Percentiles rank a stretch among this genome's conserved stretches.
phyloP scores from a whole-genome alignment of 2,113 vertebrate genomes.

The Pimephales promelas region DNA sequence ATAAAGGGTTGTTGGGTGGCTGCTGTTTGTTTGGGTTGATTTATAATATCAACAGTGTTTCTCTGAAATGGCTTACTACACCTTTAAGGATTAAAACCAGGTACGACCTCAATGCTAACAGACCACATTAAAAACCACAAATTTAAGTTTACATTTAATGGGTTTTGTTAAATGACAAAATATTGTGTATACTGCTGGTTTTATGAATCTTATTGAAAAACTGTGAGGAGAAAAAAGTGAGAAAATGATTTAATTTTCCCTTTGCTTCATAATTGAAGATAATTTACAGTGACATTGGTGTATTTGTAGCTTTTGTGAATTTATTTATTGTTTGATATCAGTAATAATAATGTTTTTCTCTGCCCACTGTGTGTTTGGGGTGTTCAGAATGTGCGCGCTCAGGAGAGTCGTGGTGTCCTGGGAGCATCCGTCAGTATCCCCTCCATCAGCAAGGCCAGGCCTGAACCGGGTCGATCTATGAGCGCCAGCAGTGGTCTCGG shows the following conservation, averaged over 20 bases:
- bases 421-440: constrained; percentile 97
- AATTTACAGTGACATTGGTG: background rate
- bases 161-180: background rate
- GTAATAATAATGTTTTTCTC: constrained; percentile 14
- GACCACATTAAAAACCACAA: background rate
- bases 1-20: too few relatives aligned
- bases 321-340: background rate
- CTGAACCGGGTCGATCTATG: constrained; percentile 94
- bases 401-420: constrained; percentile 91
- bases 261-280: background rate
- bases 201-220: background rate
- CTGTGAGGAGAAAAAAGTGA: too few relatives aligned
- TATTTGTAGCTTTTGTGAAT: background rate
- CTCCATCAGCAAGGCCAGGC: constrained; percentile 90
- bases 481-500: constrained; percentile 95
- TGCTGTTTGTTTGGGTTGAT: too few relatives aligned
- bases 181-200: background rate
- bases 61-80: too few relatives aligned
- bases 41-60: too few relatives aligned
- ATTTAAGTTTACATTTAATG: background rate
- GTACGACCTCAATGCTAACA: background rate
- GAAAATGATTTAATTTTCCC: background rate
- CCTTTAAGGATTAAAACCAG: too few relatives aligned
- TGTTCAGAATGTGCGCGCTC: constrained; percentile 88
- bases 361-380: constrained; percentile 55